Conservation (phyloP, 2,113 vertebrate genomes). For the Onychorhynchus coronatus region DNA sequence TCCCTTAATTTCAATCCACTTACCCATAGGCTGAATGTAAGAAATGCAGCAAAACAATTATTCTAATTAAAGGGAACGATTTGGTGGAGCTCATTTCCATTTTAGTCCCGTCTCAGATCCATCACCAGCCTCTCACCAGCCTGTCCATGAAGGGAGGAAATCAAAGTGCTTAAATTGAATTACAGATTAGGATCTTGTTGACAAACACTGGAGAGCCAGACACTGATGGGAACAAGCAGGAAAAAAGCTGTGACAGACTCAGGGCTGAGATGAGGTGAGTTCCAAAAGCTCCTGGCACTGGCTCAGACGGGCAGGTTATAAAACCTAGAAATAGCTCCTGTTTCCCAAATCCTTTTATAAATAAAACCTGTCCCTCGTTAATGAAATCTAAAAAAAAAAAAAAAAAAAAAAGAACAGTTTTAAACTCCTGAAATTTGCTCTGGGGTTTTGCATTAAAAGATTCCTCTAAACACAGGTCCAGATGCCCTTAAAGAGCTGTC, state of each 20-base stretch:
- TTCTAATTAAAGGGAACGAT: neutral
- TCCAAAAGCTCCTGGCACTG: neutral
- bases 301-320: no score
- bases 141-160: neutral
- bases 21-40: neutral
- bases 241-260: neutral
- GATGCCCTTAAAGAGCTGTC: neutral
- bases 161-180: neutral
- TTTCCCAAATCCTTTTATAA: neutral
- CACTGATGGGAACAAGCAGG: neutral
- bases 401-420: neutral
- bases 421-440: neutral
- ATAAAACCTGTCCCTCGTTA: neutral
- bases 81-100: neutral
- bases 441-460: neutral
- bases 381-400: neutral
- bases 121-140: neutral
- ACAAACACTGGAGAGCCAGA: neutral
- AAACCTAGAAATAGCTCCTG: neutral
- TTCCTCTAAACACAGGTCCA: neutral
- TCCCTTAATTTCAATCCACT: conserved; percentile 8
- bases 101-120: neutral
- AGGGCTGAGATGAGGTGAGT: neutral
- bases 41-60: neutral
- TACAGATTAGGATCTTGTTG: neutral